Conservation (phyloP, 2,797 vertebrate species). For the Cirrhinus molitorella region DNA sequence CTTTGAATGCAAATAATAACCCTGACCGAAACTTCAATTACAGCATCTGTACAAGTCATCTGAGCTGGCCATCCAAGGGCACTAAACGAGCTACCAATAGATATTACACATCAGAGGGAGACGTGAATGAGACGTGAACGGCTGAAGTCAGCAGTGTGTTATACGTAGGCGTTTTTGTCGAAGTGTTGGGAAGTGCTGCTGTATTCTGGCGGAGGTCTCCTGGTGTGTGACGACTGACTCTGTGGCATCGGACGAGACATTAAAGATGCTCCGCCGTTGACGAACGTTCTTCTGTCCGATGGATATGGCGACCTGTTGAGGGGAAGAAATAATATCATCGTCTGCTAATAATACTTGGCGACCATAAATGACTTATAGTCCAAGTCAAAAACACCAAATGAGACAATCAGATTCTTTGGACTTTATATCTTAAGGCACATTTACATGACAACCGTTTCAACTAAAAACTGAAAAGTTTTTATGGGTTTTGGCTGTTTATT, state of each 20-base stretch:
- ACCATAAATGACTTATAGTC: not conserved
- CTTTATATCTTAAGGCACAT: not conserved
- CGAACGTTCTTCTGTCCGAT: constrained; percentile 75
- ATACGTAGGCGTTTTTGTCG: constrained; percentile 95
- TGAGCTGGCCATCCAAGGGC: not conserved
- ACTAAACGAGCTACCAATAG: not conserved
- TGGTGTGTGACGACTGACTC: constrained; percentile 72
- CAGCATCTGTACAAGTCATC: not conserved
- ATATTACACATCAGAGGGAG: not conserved
- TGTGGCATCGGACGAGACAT: constrained; percentile 82
- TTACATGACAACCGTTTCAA: not conserved
- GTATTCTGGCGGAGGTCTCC: constrained; percentile 70
- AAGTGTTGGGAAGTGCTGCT: constrained; percentile 88
- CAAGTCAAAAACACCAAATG: not conserved
- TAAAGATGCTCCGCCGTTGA: constrained; percentile 82
- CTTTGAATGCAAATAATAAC: not conserved
- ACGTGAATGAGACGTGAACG: too few relatives aligned
- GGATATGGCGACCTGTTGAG: constrained; percentile 60
- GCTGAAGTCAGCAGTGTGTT: constrained; percentile 45
- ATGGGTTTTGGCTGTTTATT: not conserved
- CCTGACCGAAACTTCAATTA: not conserved
- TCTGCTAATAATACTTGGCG: not conserved
- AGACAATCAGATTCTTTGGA: not conserved
- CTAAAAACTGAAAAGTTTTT: not conserved
- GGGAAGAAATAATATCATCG: not conserved